Evolutionary conservation across 1,140 invertebrate genomes (phyloP).

Genomic region (Caerostris extrusa): DNA sequence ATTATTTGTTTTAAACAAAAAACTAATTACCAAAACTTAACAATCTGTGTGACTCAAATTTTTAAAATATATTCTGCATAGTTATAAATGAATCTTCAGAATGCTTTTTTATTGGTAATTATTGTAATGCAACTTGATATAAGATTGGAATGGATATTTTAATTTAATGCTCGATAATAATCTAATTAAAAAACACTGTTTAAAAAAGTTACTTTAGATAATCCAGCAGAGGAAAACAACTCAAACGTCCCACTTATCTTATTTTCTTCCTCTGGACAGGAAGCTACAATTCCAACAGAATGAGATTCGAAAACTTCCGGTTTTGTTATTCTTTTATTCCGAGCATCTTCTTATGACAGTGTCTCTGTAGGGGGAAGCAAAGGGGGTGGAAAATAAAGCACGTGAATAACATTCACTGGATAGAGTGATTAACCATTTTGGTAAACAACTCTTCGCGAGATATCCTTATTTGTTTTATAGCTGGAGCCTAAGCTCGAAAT

Average conservation of each 20-base stretch:
- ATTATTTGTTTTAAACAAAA: no score
- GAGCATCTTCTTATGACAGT: constrained; percentile 19
- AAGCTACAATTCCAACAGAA: background rate
- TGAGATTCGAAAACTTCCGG: constrained; percentile 10
- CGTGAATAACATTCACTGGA: background rate
- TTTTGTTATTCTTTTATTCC: background rate
- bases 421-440: background rate
- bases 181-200: background rate
- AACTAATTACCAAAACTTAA: no score
- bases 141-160: no score
- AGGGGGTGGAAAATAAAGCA: constrained; percentile 21
- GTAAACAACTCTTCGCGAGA: constrained; percentile 11
- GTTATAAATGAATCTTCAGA: no score
- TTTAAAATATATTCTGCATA: no score
- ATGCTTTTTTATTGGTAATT: no score
- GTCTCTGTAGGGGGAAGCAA: background rate
- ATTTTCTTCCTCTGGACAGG: background rate
- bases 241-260: background rate
- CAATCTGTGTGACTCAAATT: no score
- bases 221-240: background rate
- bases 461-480: background rate
- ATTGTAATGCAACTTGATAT: no score
- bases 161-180: no score
- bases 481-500: background rate
- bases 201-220: background rate